phyloP scores from a whole-genome alignment of 2,113 vertebrate species.

The Pyxicephalus adspersus region DNA sequence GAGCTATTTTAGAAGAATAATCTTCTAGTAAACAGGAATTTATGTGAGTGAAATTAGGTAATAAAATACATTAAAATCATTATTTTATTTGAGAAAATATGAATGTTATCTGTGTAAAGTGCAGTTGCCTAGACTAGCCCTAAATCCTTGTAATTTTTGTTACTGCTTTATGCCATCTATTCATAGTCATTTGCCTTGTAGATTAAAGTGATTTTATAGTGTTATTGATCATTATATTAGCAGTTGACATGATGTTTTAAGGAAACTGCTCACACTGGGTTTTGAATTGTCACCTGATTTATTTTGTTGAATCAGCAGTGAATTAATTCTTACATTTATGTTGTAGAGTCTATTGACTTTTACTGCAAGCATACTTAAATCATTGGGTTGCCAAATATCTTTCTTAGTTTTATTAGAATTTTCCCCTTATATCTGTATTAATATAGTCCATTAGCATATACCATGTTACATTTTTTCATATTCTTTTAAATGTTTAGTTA shows the following conservation, averaged over 20 bases:
- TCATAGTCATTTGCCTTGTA: slow-evolving; percentile 34
- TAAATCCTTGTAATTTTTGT: slow-evolving; percentile 38
- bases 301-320: slow-evolving; percentile 42
- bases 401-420: not conserved
- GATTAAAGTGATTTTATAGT: slow-evolving; percentile 34
- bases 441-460: not conserved
- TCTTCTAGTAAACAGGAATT: slow-evolving; percentile 15
- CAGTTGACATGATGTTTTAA: slow-evolving; percentile 41
- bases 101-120: slow-evolving; percentile 30
- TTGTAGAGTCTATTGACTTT: slow-evolving; percentile 24
- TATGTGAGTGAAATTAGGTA: slow-evolving; percentile 17
- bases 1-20: not conserved
- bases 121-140: slow-evolving; percentile 14
- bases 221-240: slow-evolving; percentile 46
- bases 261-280: slow-evolving; percentile 35
- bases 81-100: slow-evolving; percentile 28
- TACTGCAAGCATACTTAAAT: slow-evolving; percentile 18
- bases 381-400: not conserved
- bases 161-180: slow-evolving; percentile 1
- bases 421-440: not conserved
- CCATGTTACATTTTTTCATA: no score
- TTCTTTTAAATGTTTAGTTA: no score
- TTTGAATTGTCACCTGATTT: slow-evolving; percentile 43
- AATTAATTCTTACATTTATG: slow-evolving; percentile 36
- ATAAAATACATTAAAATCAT: slow-evolving; percentile 34